Base-by-base conservation (phyloP, 2,888 invertebrate species). In the Pristionchus fissidentatus region DNA sequence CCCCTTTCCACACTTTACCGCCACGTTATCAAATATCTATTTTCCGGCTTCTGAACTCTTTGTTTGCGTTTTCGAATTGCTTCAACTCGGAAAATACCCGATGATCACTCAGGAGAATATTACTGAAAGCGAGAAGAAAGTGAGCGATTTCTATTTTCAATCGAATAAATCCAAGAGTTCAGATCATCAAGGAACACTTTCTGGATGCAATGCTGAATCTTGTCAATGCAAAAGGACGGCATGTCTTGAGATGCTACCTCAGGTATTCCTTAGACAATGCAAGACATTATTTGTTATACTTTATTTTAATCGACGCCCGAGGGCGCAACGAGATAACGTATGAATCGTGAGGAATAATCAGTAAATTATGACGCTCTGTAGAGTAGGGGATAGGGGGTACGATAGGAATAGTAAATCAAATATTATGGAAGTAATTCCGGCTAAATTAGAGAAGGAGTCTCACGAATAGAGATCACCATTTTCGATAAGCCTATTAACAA, bases 71-170 rank as follows among this genome's bases (percentile, higher is more conserved):
- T 62, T 62, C 62, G 62, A 62, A 62, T 35, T 62, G 15, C 35
- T 35, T 35, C 62, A 62, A 62, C 13, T 15, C 35, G 1, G 35
- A 62, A 13, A 66, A 22, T 22, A 29, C 19, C 62, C 62, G 7
- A 62, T 62, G 62, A 62, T 62, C 29, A 62, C 62, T 62, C 62
- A 15, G 35, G 29, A 62, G 35, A 62, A 62, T 35, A 62, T 62
- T 32, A 62, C 32, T 4, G 35, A 35, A 2, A 35, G 35, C 35
- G 62, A 62, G 15, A 62, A 62, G 15, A 35, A 62, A 19, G 62
- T 62, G 35, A 62, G 35, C 1, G 5, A n/a, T 10, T 15, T 60
- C 29, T 5, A 8, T 29, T 3, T 62, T 62, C 1, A n/a, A n/a
- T n/a, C n/a, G n/a, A n/a, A n/a, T 13, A 10, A 35, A 32, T 62